Evolutionary conservation across 2,113 vertebrate species (phyloP).

Genomic region (Brachypodius melanocephalos): DNA sequence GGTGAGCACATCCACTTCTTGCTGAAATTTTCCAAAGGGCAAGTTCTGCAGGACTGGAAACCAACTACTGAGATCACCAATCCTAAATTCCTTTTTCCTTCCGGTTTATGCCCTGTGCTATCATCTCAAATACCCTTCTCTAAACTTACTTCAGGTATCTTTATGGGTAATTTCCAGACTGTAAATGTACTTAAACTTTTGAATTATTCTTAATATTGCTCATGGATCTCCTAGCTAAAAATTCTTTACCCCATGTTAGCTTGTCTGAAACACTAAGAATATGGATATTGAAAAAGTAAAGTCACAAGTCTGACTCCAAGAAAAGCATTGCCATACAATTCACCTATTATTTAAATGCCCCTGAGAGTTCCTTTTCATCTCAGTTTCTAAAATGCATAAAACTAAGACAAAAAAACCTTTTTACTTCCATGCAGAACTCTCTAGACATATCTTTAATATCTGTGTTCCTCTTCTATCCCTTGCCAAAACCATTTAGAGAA

Average conservation of each 20-base stretch:
- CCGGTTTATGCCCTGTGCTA: background rate
- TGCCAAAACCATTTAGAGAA: background rate
- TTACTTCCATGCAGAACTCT: background rate
- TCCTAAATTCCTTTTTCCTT: background rate
- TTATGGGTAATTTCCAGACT: background rate
- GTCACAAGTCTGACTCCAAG: background rate
- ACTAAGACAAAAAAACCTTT: accelerated
- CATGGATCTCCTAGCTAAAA: background rate
- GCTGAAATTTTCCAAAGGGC: background rate
- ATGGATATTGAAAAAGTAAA: background rate
- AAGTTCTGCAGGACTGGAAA: background rate
- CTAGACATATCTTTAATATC: background rate
- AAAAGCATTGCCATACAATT: background rate
- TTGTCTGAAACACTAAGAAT: background rate
- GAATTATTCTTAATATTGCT: background rate
- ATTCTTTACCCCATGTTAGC: background rate
- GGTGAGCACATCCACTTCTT: background rate
- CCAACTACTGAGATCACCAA: background rate
- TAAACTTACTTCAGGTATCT: background rate
- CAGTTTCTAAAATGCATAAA: background rate
- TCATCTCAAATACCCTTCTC: background rate
- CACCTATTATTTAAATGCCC: background rate
- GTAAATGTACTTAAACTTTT: background rate
- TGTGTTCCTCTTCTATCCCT: background rate
- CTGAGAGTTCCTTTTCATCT: background rate